Percentiles rank a stretch among this genome's conserved stretches.
These are phyloP conservation scores for Chionodraco myersi DNA, from an alignment of 2,113 vertebrate genomes.

Conservation along the genomic window DNA sequence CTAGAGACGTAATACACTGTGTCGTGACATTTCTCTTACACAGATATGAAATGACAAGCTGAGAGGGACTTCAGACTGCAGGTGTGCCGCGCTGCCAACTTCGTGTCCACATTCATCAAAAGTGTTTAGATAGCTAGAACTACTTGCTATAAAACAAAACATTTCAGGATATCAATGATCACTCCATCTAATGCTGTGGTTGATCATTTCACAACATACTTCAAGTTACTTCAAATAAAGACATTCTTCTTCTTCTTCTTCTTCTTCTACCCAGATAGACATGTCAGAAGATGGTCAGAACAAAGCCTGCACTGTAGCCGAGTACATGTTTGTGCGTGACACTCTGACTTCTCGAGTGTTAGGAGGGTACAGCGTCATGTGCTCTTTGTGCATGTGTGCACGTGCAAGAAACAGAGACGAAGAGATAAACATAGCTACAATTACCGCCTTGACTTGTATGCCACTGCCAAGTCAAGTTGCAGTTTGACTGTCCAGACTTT, in stretches of 20 bases:
- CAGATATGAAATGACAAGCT: slow-evolving; percentile 69
- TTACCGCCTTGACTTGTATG: background rate
- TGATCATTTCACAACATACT: slow-evolving; percentile 8
- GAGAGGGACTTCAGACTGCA: slow-evolving; percentile 55
- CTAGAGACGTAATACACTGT: slow-evolving; percentile 60
- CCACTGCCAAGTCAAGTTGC: background rate
- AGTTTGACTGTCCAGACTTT: background rate
- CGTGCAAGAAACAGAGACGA: slow-evolving; percentile 18
- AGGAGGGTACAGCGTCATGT: slow-evolving; percentile 57
- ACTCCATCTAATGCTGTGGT: background rate
- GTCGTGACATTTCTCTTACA: slow-evolving; percentile 72
- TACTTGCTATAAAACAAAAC: slow-evolving; percentile 3
- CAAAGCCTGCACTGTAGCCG: slow-evolving; percentile 45
- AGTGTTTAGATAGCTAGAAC: slow-evolving; percentile 25
- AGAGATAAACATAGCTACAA: slow-evolving; percentile 30
- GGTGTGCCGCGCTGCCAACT: slow-evolving; percentile 43
- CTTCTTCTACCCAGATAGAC: slow-evolving; percentile 13
- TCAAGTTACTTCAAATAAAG: slow-evolving; percentile 16
- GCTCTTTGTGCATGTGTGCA: slow-evolving; percentile 26
- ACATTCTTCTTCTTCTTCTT: background rate
- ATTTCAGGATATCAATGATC: slow-evolving; percentile 16
- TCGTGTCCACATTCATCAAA: slow-evolving; percentile 37
- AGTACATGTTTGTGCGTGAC: slow-evolving; percentile 48
- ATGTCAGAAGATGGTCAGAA: slow-evolving; percentile 49
- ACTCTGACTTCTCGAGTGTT: slow-evolving; percentile 31